Evolutionary conservation across 2,888 invertebrate genomes (phyloP).

Genomic region (Acronicta alni): DNA sequence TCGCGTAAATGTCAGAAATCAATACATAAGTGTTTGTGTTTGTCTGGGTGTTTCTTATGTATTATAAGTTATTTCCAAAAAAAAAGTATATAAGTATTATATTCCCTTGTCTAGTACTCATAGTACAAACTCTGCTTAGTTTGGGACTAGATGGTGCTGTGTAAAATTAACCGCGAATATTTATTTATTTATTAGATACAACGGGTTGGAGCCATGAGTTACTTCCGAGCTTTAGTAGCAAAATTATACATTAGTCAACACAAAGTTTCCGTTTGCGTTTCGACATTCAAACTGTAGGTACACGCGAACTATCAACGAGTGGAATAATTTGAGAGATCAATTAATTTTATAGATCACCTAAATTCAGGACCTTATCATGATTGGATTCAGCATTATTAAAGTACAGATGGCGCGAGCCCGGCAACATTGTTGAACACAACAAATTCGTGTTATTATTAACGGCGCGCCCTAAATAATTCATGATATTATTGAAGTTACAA

Average conservation of each 20-base stretch:
- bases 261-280: constrained; percentile 45
- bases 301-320: constrained; percentile 44
- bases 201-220: constrained; percentile 17
- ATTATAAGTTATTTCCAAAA: too few relatives aligned
- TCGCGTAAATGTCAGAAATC: too few relatives aligned
- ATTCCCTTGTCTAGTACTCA: too few relatives aligned
- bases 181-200: neutral
- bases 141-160: too few relatives aligned
- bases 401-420: constrained; percentile 39
- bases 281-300: constrained; percentile 44
- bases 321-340: constrained; percentile 50
- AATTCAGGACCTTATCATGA: constrained; percentile 39
- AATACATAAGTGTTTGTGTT: too few relatives aligned
- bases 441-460: constrained; percentile 72
- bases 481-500: constrained; percentile 79
- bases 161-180: too few relatives aligned
- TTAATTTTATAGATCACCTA: constrained; percentile 50
- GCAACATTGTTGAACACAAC: constrained; percentile 67
- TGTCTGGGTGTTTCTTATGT: too few relatives aligned
- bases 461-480: constrained; percentile 76
- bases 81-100: too few relatives aligned
- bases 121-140: too few relatives aligned
- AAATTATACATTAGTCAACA: constrained; percentile 47
- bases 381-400: constrained; percentile 46
- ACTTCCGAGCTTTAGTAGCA: constrained; percentile 26